phyloP scores from a whole-genome alignment of 2,797 vertebrate species.

The Apodemus agrarius region DNA sequence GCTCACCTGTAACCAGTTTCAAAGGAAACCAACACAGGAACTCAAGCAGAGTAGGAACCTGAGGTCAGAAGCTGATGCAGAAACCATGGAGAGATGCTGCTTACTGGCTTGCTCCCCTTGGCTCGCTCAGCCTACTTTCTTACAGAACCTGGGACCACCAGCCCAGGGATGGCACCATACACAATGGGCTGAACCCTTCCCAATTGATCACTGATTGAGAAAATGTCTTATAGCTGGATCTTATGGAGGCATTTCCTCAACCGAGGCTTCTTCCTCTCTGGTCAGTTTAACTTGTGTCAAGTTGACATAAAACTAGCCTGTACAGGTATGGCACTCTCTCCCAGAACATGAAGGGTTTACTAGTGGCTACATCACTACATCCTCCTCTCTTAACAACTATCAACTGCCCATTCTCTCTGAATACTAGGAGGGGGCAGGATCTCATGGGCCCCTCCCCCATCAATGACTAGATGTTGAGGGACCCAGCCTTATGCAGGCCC shows the following conservation, averaged over 20 bases:
- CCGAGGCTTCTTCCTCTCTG: not conserved
- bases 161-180: not conserved
- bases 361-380: not conserved
- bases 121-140: not conserved
- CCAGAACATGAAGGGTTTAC: not conserved
- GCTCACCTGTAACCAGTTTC: not conserved
- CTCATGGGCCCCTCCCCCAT: not conserved
- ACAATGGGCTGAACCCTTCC: not conserved
- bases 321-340: not conserved
- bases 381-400: not conserved
- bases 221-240: not conserved
- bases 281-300: not conserved
- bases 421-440: not conserved
- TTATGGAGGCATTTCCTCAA: not conserved
- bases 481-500: not conserved
- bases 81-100: not conserved
- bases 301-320: not conserved
- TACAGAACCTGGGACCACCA: not conserved
- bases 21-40: not conserved
- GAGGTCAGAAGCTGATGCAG: not conserved
- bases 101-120: not conserved
- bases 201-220: not conserved
- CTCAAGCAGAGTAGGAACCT: not conserved
- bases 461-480: not conserved
- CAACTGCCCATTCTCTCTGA: not conserved